Evolutionary conservation across 1,140 invertebrate species (phyloP), one percentile per base, ranked within the genome.

Genomic region (Himalopsyche phryganea): DNA sequence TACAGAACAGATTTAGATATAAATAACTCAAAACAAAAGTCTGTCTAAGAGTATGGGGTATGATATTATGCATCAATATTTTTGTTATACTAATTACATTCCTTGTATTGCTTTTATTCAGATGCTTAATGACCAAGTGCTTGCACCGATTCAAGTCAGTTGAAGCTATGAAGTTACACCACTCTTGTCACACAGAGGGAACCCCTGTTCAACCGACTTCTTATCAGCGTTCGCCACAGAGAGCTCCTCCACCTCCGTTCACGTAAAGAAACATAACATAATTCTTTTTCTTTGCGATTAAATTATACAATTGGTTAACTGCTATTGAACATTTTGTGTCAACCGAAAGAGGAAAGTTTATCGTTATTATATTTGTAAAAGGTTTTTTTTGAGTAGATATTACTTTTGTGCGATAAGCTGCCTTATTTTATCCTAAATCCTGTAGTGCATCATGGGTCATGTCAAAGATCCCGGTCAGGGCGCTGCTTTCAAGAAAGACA

Each of bases 121-220:
- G 60, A 40, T 63, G 61, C 28, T 40, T 57, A 7, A 14, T 53
- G 18, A 50, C 19, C 20, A 42, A 18, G 23, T 63, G 61, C 33
- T 7, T 46, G 19, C 56, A 56, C 14, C 52, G 50, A n/a, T 63
- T 63, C 44, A 50, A 50, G 17, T 49, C 47, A 11, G 42, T 51
- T 15, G 41, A 46, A 2, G 6, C 20, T 13, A 53, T 56, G 52
- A 28, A 28, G 10, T 32, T 32, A 10, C 61, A 63, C 50, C 47
- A 33, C 14, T n/a, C 10, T 4, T 63, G 61, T 55, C 61, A 63
- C 38, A 18, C n/a, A 5, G 32, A 49, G 6, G 10, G 13, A 10
- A 32, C 32, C 14, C 10, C 42, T 20, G n/a, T 19, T 7, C 46
- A 11, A 42, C 35, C 28, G 6, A n/a, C 36, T n/a, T 28, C 28